phyloP scores from a whole-genome alignment of 2,113 vertebrate species.

The Poecile atricapillus region DNA sequence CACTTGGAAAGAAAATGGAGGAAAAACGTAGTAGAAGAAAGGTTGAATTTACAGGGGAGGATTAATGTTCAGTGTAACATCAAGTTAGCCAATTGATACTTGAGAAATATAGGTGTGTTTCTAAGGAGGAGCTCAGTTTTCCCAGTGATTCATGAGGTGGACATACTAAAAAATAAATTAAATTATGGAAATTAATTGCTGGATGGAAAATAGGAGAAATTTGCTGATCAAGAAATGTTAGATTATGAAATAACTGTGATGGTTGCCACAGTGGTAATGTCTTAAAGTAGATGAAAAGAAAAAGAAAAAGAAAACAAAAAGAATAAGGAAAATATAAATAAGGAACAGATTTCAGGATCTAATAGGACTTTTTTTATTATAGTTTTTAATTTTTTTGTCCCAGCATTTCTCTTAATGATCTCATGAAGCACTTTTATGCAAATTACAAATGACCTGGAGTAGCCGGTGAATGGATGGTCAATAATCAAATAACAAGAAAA shows the following conservation, averaged over 20 bases:
- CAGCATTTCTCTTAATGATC: neutral
- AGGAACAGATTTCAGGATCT: neutral
- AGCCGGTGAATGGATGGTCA: neutral
- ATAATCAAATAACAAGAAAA: neutral
- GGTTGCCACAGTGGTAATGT: neutral
- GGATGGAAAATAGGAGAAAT: neutral
- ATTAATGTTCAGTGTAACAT: neutral
- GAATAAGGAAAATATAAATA: neutral
- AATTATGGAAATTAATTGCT: neutral
- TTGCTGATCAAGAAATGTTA: neutral
- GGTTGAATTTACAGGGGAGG: neutral
- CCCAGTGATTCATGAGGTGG: neutral
- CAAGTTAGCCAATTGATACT: neutral
- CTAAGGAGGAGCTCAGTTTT: neutral
- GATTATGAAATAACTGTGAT: neutral
- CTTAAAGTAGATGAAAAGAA: fast-evolving
- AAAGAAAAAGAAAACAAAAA: neutral
- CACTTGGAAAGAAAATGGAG: neutral
- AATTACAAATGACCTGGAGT: neutral
- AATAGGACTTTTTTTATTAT: neutral
- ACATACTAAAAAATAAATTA: neutral
- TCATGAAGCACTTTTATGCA: neutral
- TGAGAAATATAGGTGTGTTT: neutral
- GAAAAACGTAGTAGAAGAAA: neutral
- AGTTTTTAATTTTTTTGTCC: fast-evolving